Percentiles rank a stretch among this genome's conserved stretches.
Conservation (phyloP, 2,888 invertebrate species). For the Taenaris catops region DNA sequence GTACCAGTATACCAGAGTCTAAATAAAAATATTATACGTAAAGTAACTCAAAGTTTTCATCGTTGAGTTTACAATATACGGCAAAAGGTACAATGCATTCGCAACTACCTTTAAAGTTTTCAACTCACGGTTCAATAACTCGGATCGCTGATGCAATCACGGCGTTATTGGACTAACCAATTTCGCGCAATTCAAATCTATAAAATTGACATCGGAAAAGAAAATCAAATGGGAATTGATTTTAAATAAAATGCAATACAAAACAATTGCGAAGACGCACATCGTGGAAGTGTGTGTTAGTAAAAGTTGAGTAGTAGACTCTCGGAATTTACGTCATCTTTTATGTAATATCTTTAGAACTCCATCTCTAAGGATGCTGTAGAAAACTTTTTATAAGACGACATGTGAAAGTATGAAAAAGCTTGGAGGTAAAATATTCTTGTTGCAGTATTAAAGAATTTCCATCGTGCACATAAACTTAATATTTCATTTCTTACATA, state of each 20-base stretch:
- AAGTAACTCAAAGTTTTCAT: constrained; percentile 9
- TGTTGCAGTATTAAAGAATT: neutral
- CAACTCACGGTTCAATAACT: constrained; percentile 49
- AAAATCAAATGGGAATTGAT: constrained; percentile 40
- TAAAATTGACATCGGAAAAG: constrained; percentile 37
- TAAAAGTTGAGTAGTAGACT: constrained; percentile 28
- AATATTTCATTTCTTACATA: no score
- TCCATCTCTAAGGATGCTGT: constrained; percentile 41
- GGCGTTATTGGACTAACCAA: constrained; percentile 47
- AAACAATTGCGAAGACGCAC: constrained; percentile 8
- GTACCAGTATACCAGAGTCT: no score
- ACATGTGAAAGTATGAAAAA: constrained; percentile 49
- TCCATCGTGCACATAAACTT: no score
- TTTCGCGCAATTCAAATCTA: constrained; percentile 48
- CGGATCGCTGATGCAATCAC: constrained; percentile 49
- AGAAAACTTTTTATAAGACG: constrained; percentile 45
- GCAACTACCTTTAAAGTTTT: constrained; percentile 33
- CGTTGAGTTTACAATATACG: constrained; percentile 10
- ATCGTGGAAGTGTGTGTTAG: constrained; percentile 1
- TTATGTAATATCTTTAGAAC: constrained; percentile 52
- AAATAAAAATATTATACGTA: constrained; percentile 8
- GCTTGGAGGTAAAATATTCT: constrained; percentile 17
- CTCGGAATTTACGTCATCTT: constrained; percentile 43
- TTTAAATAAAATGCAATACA: constrained; percentile 29
- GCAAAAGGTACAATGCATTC: constrained; percentile 21